Evolutionary conservation across 1,140 invertebrate species (phyloP).

Genomic region (Chymomyza costata): DNA sequence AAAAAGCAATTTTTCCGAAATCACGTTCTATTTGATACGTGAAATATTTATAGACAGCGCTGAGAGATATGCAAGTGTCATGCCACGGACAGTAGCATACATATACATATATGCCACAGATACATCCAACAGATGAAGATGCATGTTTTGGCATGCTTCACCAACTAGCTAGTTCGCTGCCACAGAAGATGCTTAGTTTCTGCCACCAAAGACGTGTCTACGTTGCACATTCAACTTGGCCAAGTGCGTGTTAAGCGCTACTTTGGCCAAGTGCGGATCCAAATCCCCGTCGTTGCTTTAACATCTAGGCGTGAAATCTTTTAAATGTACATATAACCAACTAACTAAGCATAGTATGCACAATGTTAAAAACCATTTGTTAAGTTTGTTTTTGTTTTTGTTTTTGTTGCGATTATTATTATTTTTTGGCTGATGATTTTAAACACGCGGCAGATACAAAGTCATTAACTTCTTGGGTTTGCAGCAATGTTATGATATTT

Average conservation of each 20-base stretch:
- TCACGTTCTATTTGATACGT: slow-evolving; percentile 66
- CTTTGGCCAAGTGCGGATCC: slow-evolving; percentile 39
- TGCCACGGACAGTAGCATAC: slow-evolving; percentile 12
- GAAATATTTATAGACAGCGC: slow-evolving; percentile 53
- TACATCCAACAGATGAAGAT: background rate
- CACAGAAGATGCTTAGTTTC: background rate
- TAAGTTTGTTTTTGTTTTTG: too few relatives aligned
- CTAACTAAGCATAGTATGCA: too few relatives aligned
- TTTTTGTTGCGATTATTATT: slow-evolving; percentile 13
- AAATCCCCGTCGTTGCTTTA: background rate
- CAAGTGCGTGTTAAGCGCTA: slow-evolving; percentile 66
- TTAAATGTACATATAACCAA: slow-evolving; percentile 15
- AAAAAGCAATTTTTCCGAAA: slow-evolving; percentile 42
- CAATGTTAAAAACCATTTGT: too few relatives aligned
- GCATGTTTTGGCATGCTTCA: slow-evolving; percentile 19
- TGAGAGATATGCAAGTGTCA: slow-evolving; percentile 47
- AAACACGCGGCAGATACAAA: slow-evolving; percentile 12
- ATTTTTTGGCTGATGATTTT: slow-evolving; percentile 26
- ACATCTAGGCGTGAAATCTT: slow-evolving; percentile 42
- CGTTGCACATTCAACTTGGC: slow-evolving; percentile 52
- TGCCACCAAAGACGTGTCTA: background rate
- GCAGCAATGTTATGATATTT: too few relatives aligned
- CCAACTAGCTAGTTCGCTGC: slow-evolving; percentile 24
- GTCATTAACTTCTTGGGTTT: slow-evolving; percentile 36
- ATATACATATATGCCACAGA: background rate